Conservation (phyloP, 2,797 vertebrate genomes). For the Sebastes iracundus region DNA sequence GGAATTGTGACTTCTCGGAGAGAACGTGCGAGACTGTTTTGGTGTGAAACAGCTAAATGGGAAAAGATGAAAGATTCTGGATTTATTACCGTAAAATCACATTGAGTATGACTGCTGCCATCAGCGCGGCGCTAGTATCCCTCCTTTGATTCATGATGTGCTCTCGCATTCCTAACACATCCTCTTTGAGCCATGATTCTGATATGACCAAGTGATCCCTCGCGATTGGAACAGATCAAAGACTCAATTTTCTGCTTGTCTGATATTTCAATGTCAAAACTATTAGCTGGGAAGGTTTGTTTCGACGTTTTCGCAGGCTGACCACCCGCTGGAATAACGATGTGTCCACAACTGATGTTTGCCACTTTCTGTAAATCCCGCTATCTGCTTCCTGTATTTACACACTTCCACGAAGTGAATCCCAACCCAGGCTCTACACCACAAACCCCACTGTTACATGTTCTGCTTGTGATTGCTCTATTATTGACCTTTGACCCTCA, state of each 20-base stretch:
- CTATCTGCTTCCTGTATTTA: conserved; percentile 15
- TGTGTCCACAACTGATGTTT: background rate
- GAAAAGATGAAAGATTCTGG: conserved; percentile 41
- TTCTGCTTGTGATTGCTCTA: conserved; percentile 28
- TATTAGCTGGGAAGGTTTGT: conserved; percentile 44
- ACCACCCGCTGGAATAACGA: conserved; percentile 50
- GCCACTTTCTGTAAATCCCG: background rate
- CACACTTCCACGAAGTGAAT: conserved; percentile 7
- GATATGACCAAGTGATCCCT: conserved; percentile 50
- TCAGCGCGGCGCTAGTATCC: background rate
- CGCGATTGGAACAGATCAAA: conserved; percentile 57
- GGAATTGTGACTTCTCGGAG: conserved; percentile 27
- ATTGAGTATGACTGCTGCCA: conserved; percentile 34
- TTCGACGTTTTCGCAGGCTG: conserved; percentile 1
- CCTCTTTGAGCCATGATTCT: conserved; percentile 44
- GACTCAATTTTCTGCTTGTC: conserved; percentile 62
- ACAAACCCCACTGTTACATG: conserved; percentile 10
- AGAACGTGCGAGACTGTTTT: conserved; percentile 15
- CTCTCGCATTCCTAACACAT: conserved; percentile 17
- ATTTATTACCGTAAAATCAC: conserved; percentile 52
- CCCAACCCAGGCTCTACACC: background rate
- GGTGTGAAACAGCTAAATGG: conserved; percentile 33
- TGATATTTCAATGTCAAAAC: conserved; percentile 63
- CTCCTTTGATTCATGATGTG: conserved; percentile 47
- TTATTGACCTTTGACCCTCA: conserved; percentile 52